phyloP scores from a whole-genome alignment of 2,113 vertebrate genomes.

The Eidolon helvum region DNA sequence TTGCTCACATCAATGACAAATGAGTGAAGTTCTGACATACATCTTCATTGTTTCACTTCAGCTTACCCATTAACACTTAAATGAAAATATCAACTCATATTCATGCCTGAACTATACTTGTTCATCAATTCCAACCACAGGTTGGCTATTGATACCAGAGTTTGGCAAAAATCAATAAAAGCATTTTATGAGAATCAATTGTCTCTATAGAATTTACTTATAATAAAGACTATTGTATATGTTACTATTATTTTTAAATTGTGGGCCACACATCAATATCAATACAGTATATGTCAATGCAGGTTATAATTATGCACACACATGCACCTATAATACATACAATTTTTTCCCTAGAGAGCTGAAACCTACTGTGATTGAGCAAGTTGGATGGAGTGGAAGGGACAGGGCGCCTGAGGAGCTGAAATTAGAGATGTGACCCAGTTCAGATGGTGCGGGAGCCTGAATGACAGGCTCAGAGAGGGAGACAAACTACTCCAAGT shows the following conservation, averaged over 20 bases:
- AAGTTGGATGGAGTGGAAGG: not conserved
- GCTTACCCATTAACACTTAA: not conserved
- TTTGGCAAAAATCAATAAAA: not conserved
- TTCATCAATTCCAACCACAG: not conserved
- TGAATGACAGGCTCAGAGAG: not conserved
- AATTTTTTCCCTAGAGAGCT: not conserved
- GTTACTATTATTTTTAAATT: not conserved
- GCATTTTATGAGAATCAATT: not conserved
- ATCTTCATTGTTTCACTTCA: not conserved
- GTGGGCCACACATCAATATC: not conserved
- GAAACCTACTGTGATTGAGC: too few species aligned
- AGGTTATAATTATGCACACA: not conserved
- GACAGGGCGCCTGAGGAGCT: too few species aligned
- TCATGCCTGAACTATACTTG: not conserved
- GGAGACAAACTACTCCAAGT: not conserved
- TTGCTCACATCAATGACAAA: not conserved
- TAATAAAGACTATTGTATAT: not conserved
- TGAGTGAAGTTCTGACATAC: not conserved
- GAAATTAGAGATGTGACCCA: not conserved
- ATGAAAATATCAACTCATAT: not conserved
- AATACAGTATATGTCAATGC: not conserved
- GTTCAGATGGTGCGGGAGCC: not conserved
- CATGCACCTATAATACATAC: accelerated
- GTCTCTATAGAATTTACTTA: not conserved
- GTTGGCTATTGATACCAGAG: not conserved